A percentile compares a stretch with the other conserved stretches of the same genome.
phyloP scores from a whole-genome alignment of 2,888 invertebrate genomes.

The Nomada flava region DNA sequence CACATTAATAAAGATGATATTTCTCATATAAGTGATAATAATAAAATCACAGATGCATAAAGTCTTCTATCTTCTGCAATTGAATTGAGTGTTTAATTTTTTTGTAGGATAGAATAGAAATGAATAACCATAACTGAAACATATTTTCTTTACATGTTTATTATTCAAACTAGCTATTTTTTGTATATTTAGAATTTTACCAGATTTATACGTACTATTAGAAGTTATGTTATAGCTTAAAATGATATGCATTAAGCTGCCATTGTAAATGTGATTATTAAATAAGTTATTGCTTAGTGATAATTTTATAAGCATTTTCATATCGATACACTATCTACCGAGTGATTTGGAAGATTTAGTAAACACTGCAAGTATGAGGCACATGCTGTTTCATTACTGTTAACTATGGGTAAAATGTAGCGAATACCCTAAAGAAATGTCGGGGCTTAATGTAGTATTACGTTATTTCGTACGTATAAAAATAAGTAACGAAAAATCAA shows the following conservation, averaged over 20 bases:
- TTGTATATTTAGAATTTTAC: conserved; percentile 68
- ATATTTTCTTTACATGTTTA: conserved; percentile 53
- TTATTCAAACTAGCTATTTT: conserved; percentile 64
- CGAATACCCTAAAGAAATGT: conserved; percentile 61
- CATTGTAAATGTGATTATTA: conserved; percentile 72
- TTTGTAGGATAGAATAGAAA: neutral
- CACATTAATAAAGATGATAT: conserved; percentile 16
- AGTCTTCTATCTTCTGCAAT: neutral
- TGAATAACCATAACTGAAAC: neutral
- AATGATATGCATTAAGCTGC: conserved; percentile 76
- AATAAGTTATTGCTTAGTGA: conserved; percentile 76
- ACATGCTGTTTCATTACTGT: conserved; percentile 71
- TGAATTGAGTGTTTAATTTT: neutral
- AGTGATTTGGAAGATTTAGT: conserved; percentile 57
- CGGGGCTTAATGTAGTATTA: conserved; percentile 49
- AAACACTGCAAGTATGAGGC: conserved; percentile 72
- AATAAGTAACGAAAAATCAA: conserved; percentile 62
- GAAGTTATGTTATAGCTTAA: conserved; percentile 65
- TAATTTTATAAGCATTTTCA: conserved; percentile 50
- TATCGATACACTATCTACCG: conserved; percentile 53
- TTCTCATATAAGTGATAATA: neutral
- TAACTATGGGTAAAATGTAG: conserved; percentile 66
- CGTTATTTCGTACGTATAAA: conserved; percentile 64
- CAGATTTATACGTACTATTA: conserved; percentile 54
- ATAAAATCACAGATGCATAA: neutral